Evolutionary conservation across 2,113 vertebrate genomes (phyloP), one percentile per base, ranked within the genome.

Genomic region (Cygnus atratus): DNA sequence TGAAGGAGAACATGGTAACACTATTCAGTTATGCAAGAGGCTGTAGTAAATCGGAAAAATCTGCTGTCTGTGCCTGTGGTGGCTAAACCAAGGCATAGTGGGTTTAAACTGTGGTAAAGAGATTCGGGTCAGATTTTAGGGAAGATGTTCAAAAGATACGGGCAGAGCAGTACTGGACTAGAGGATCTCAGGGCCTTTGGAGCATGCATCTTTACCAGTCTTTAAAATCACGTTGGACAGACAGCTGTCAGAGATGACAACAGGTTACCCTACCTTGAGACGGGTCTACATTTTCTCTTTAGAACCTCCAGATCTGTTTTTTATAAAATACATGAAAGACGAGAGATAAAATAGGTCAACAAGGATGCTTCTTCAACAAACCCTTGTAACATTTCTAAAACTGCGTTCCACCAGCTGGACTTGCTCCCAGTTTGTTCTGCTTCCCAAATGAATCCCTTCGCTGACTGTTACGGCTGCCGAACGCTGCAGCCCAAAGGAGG

Each of bases 401-500:
- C 31, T 18, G 29, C 7, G 9, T 67, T 61, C 26, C 26, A 26
- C 13, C 22, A 16, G 26, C 33, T 73, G 72, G 21, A 48, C 41
- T 61, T 3, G 2, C 50, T 75, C 21, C 50, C 31, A 33, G 3
- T 67, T 77, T 67, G 22, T 77, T 55, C n/a, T 48, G 2, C 39
- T 77, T 43, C 25, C 44, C 35, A 50, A 80, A 43, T 2, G 3
- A 13, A 57, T 70, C 22, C 41, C 2, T 68, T 63, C 50, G 26
- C 33, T 62, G 37, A 55, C 25, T 8, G 18, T 11, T 21, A 9
- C 11, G 14, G 41, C 70, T 35, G 35, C 8, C 0, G 1, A 66
- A 59, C 10, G 15, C 31, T 28, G 43, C 17, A 44, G 12, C 1
- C 1, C 0, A 2, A 17, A 48, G 25, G 28, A 61, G 33, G 11